Conservation (phyloP, 2,113 vertebrate genomes). For the Myotis davidii region DNA sequence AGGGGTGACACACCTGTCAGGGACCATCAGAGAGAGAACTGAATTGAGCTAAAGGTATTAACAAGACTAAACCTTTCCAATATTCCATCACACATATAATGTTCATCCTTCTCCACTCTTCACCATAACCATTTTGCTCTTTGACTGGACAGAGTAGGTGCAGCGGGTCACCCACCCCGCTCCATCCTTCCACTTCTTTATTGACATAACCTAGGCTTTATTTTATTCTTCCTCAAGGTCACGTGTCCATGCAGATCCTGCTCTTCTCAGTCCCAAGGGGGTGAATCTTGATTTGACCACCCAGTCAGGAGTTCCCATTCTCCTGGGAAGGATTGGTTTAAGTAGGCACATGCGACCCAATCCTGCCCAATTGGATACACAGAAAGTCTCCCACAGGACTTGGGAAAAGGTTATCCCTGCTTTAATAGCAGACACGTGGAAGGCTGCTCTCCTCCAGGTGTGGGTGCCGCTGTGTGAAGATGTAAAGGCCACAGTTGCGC, state of each 20-base stretch:
- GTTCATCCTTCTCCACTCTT: not conserved
- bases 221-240: not conserved
- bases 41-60: not conserved
- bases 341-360: not conserved
- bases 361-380: not conserved
- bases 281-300: not conserved
- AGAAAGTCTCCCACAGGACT: not conserved
- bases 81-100: not conserved
- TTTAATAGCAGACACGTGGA: not conserved
- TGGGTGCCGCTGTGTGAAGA: not conserved
- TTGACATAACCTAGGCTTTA: not conserved
- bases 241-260: not conserved
- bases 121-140: not conserved
- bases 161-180: too few species aligned
- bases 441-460: not conserved
- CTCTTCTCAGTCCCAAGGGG: not conserved
- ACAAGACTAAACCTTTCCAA: not conserved
- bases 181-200: not conserved
- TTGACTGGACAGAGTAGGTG: not conserved
- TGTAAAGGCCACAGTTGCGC: not conserved
- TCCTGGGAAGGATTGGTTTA: not conserved
- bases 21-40: not conserved
- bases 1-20: not conserved
- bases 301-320: not conserved
- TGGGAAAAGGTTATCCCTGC: not conserved